Evolutionary conservation across 2,888 invertebrate species (phyloP).

Genomic region (Drosophila mimica): DNA sequence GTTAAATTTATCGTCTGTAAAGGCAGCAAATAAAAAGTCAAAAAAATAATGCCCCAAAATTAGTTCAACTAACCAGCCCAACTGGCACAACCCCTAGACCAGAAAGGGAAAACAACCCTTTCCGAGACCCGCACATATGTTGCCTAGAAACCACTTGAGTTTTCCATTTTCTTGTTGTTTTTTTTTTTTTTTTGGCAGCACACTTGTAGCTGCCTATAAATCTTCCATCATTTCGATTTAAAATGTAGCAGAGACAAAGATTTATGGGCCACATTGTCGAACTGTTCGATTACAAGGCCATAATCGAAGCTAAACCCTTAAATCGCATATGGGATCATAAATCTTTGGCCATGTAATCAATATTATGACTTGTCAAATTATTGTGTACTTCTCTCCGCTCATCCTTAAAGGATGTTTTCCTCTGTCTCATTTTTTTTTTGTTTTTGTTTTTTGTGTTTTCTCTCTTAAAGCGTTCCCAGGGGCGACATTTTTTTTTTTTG

Average conservation of each 20-base stretch:
- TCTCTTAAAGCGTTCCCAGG: slow-evolving; percentile 53
- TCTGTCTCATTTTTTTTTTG: slow-evolving; percentile 13
- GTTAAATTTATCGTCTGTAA: slow-evolving; percentile 76
- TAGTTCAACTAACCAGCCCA: slow-evolving; percentile 70
- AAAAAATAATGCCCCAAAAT: slow-evolving; percentile 56
- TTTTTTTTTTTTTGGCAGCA: slow-evolving; percentile 11
- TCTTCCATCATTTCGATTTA: slow-evolving; percentile 70
- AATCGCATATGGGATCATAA: slow-evolving; percentile 71
- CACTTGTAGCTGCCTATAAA: slow-evolving; percentile 75
- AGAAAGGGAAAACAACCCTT: slow-evolving; percentile 51
- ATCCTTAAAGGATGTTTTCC: slow-evolving; percentile 43
- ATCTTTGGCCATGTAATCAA: slow-evolving; percentile 71
- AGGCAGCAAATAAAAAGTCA: slow-evolving; percentile 39
- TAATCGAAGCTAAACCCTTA: slow-evolving; percentile 79
- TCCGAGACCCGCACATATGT: slow-evolving; percentile 66
- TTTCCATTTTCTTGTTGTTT: neutral
- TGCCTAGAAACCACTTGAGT: slow-evolving; percentile 59
- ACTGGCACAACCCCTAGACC: slow-evolving; percentile 25
- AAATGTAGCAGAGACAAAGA: slow-evolving; percentile 74
- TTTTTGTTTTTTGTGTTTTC: neutral
- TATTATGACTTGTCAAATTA: slow-evolving; percentile 80
- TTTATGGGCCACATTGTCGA: slow-evolving; percentile 84
- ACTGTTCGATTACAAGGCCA: slow-evolving; percentile 84
- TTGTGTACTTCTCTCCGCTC: slow-evolving; percentile 65
- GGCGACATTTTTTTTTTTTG: slow-evolving; percentile 43